A percentile compares a stretch with the other conserved stretches of the same genome.
Evolutionary conservation across 2,113 vertebrate genomes (phyloP).

Genomic region (Grantiella picta): DNA sequence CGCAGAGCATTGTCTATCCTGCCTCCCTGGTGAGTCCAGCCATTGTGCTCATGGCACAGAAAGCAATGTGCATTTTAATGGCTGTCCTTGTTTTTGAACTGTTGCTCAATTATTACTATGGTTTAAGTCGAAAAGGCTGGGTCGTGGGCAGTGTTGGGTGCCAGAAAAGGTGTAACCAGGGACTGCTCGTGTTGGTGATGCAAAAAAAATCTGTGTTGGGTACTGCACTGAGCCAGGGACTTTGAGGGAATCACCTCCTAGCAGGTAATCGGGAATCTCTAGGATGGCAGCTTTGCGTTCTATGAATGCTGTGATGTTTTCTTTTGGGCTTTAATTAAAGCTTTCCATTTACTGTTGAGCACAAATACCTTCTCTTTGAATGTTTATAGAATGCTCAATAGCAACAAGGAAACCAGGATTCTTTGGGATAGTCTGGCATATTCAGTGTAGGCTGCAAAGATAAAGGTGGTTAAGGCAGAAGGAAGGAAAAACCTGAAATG

Average conservation of each 20-base stretch:
- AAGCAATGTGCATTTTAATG: conserved; percentile 38
- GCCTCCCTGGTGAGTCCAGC: conserved; percentile 35
- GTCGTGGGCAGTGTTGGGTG: neutral
- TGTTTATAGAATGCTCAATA: neutral
- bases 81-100: neutral
- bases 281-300: neutral
- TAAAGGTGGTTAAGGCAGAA: neutral
- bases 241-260: neutral
- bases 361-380: neutral
- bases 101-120: neutral
- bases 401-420: neutral
- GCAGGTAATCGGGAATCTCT: neutral
- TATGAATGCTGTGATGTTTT: neutral
- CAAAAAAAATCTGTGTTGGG: neutral
- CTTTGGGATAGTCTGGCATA: neutral
- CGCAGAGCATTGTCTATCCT: neutral
- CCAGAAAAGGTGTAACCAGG: neutral
- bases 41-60: neutral
- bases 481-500: neutral
- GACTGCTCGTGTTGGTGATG: neutral
- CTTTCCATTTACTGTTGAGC: neutral
- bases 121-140: neutral
- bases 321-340: neutral
- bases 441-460: neutral
- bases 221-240: neutral